Percentiles rank a stretch among this genome's conserved stretches.
Evolutionary conservation across 2,113 vertebrate genomes (phyloP).

Genomic region (Salvelinus alpinus): DNA sequence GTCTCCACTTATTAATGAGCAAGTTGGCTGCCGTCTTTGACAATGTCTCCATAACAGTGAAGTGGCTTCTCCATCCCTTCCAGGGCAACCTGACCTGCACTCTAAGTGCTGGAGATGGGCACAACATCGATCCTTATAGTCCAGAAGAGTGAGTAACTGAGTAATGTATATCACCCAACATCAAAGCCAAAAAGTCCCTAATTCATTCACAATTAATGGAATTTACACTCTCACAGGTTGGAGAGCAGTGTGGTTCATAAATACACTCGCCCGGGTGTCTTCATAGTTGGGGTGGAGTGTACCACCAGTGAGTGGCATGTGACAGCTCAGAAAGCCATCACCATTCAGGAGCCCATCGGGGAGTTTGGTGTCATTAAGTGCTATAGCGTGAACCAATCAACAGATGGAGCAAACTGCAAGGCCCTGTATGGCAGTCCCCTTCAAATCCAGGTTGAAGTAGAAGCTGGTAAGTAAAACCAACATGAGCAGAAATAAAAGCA

Average conservation of each 20-base stretch:
- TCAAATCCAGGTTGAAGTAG: slow-evolving; percentile 79
- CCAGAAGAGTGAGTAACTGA: slow-evolving; percentile 74
- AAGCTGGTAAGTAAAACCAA: slow-evolving; percentile 72
- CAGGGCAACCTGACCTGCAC: slow-evolving; percentile 88
- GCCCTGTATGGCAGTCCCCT: slow-evolving; percentile 64
- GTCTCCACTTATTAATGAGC: slow-evolving; percentile 77
- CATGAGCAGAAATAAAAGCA: background rate
- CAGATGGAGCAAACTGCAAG: slow-evolving; percentile 71
- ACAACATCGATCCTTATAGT: slow-evolving; percentile 84
- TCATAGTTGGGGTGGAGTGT: slow-evolving; percentile 82
- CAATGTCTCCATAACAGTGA: slow-evolving; percentile 80
- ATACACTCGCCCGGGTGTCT: slow-evolving; percentile 80
- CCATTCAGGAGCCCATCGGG: slow-evolving; percentile 72
- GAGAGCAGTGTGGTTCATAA: slow-evolving; percentile 79
- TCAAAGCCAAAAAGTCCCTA: background rate
- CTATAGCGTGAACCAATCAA: slow-evolving; percentile 67
- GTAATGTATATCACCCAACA: background rate
- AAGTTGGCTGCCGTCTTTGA: slow-evolving; percentile 76
- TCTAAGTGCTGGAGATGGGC: slow-evolving; percentile 85
- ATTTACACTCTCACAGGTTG: slow-evolving; percentile 55
- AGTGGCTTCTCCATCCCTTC: slow-evolving; percentile 89
- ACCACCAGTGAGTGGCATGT: slow-evolving; percentile 90
- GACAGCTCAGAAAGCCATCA: slow-evolving; percentile 78
- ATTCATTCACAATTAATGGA: background rate
- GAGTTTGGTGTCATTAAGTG: slow-evolving; percentile 75